These are phyloP conservation scores for Aromia moschata DNA, from an alignment of 2,888 invertebrate genomes.

Conservation along the genomic window DNA sequence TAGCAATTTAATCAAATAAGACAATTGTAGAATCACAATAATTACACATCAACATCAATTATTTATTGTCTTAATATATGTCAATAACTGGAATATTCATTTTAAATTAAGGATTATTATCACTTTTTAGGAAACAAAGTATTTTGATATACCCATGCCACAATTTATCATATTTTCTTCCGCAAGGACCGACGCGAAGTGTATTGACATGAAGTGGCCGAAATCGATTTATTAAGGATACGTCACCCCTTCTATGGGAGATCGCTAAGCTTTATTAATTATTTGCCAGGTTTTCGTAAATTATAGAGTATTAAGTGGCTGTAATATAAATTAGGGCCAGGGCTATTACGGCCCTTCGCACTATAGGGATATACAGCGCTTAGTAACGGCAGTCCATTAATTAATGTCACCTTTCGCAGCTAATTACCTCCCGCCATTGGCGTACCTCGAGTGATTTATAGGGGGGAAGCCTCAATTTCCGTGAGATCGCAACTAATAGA, in stretches of 20 bases:
- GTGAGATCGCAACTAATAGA: too few species aligned
- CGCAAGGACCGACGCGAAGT: background rate
- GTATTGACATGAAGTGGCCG: conserved; percentile 38
- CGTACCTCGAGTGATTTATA: background rate
- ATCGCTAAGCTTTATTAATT: conserved; percentile 47
- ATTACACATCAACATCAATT: too few species aligned
- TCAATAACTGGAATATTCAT: too few species aligned
- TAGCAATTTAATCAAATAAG: too few species aligned
- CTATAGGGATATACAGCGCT: conserved; percentile 40
- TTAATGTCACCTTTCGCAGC: conserved; percentile 56
- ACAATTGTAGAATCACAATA: too few species aligned
- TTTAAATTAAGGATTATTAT: too few species aligned
- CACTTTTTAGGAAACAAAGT: too few species aligned
- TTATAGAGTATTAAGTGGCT: conserved; percentile 46
- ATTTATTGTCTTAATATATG: too few species aligned
- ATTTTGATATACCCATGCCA: too few species aligned
- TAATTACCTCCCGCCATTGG: conserved; percentile 51
- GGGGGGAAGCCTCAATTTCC: too few species aligned
- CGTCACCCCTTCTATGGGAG: conserved; percentile 40
- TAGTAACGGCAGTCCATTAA: conserved; percentile 52
- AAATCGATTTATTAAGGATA: conserved; percentile 47
- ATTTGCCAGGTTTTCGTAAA: conserved; percentile 46
- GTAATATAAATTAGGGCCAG: conserved; percentile 45
- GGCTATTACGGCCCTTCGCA: conserved; percentile 38
- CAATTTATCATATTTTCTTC: conserved; percentile 11